These are phyloP conservation scores for Pristis pectinata DNA, from an alignment of 2,797 vertebrate genomes.

Conservation along the genomic window DNA sequence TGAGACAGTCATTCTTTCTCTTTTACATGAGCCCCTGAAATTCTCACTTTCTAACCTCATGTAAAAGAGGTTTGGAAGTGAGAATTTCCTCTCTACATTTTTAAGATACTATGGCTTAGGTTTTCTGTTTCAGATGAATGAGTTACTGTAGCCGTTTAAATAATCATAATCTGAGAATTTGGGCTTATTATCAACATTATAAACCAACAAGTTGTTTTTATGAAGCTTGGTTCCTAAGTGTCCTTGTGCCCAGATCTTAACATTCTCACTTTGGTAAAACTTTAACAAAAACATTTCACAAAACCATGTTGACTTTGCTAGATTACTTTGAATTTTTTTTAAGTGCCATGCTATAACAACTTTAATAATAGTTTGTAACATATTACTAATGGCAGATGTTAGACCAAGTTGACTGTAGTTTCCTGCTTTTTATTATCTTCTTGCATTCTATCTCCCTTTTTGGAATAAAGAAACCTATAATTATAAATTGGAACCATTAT, in stretches of 20 bases:
- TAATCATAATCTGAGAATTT: background rate
- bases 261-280: background rate
- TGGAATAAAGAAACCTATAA: no score
- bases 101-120: background rate
- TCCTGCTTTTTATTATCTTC: no score
- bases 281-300: background rate
- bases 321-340: no score
- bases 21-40: background rate
- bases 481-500: background rate
- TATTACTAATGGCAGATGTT: no score
- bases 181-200: background rate
- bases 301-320: background rate
- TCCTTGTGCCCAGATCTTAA: background rate
- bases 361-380: no score
- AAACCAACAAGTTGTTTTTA: background rate
- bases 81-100: background rate
- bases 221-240: background rate
- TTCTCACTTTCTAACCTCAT: no score
- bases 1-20: background rate
- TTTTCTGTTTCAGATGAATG: background rate
- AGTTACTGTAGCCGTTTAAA: background rate
- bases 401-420: no score
- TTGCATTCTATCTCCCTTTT: no score
- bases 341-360: no score
- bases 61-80: no score